Base-by-base conservation (phyloP, 1,140 invertebrate genomes). In the Tetragnatha versicolor region DNA sequence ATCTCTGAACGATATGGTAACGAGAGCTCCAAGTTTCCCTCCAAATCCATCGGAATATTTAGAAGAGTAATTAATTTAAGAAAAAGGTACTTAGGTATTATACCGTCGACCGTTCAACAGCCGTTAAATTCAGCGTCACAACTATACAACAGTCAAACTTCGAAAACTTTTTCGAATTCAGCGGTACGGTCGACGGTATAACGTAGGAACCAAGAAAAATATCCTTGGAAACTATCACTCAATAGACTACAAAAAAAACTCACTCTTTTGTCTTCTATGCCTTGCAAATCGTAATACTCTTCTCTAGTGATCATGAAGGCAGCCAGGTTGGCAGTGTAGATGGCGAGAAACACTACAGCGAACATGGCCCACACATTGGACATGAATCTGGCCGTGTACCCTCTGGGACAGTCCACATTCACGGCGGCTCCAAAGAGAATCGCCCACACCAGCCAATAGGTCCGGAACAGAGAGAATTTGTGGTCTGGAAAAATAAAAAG, bases 391-490 rank as follows among this genome's bases (percentile, higher is more conserved):
- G 93, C 93, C 70, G 93, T 97, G 84, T 97, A 96, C 45, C 96
- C 96, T 83, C 93, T 89, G 0, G 97, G 96, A 53, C 94, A 96
- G 86, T 98, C 96, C 55, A 97, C 94, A 84, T 97, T 95, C 7
- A 98, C 96, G 49, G 97, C 95, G 29, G 97, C 97, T 87, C 95
- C 94, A 87, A 99, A 99, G 20, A 99, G 89, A 39, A 98, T 95
- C n/a, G 97, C 95, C 97, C 97, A 99, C n/a, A 99, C 97, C 73
- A 99, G 88, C 98, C 97, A 99, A 85, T 98, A 97, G 1, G 97
- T 97, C 68, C 97, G 92, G 84, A 97, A 98, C 5, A 99, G 87
- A 0, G 96, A 98, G 87, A 99, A 99, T 79, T 94, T 91, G 85
- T 90, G 88, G 31, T 87, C 89, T 89, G 81, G 27, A 77, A 73